Evolutionary conservation across 1,140 invertebrate species (phyloP).

Genomic region (Pygmarrhopalites habei): DNA sequence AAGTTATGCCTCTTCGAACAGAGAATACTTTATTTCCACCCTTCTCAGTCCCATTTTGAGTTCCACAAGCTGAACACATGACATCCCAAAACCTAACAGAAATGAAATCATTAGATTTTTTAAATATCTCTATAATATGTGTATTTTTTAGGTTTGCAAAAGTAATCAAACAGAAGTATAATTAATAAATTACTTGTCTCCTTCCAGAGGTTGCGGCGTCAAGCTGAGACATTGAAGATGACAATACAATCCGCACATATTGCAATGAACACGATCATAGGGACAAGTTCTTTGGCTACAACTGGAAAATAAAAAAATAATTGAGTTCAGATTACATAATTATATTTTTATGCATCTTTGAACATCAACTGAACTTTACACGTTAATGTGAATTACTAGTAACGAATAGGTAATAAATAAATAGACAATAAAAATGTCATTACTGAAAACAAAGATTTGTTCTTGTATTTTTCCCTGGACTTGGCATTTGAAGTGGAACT

Average conservation of each 20-base stretch:
- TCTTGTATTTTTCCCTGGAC: too few relatives aligned
- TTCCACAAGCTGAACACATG: constrained; percentile 31
- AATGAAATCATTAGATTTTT: not conserved
- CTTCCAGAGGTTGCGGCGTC: constrained; percentile 19
- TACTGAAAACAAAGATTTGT: too few relatives aligned
- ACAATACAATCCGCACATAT: constrained; percentile 26
- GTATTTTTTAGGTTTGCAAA: constrained; percentile 8
- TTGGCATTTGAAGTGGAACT: too few relatives aligned
- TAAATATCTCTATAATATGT: constrained; percentile 9
- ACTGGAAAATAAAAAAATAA: too few relatives aligned
- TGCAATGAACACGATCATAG: constrained; percentile 23
- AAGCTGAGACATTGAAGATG: constrained; percentile 23
- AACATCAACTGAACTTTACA: too few relatives aligned
- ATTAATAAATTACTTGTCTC: constrained; percentile 22
- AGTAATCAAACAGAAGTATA: not conserved
- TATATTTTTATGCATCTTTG: too few relatives aligned
- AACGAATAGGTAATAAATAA: too few relatives aligned
- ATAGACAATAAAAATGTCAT: too few relatives aligned
- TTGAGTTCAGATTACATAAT: too few relatives aligned
- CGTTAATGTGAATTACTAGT: too few relatives aligned
- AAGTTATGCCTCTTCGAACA: constrained; percentile 23
- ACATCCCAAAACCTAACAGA: constrained; percentile 30
- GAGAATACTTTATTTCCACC: constrained; percentile 23
- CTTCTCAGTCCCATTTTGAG: constrained; percentile 16
- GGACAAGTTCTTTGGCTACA: constrained; percentile 17